Base-by-base conservation (phyloP, 92 coral and sea anemone genomes). In the Zoanthus sociatus region DNA sequence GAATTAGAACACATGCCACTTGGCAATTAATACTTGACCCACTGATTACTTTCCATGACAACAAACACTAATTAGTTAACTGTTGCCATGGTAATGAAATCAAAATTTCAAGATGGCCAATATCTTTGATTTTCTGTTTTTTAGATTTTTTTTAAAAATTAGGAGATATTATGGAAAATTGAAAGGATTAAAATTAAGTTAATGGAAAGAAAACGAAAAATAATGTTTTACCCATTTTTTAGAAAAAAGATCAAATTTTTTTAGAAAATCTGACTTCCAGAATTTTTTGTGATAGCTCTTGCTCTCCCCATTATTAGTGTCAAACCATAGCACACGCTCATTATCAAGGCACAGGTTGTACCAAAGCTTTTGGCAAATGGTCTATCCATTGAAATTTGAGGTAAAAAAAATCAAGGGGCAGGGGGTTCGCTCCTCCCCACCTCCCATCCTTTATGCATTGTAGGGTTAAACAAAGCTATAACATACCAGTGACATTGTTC, bases 1-100 rank as follows among this genome's bases (percentile, higher is more conserved):
- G 78, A 73, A 73, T 73, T 73, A 73, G 58, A 73, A 50, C 55
- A 73, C 32, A 56, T 44, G 58, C 56, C 78, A 73, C 78, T 73
- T 73, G 56, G 78, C 58, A 73, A 73, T 73, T 73, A 73, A 53
- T 73, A 73, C 78, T 33, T 73, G 55, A 73, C 78, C 78, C 78
- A 73, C 55, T 73, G 55, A 44, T 73, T 73, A 73, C 31, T 73
- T 73, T 71, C 76, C 76, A 71, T 71, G 76, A 45, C 76, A 33
- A 71, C 76, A 71, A 71, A 71, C 76, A 71, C 76, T 42, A 71
- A 71, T 71, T 71, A 71, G 48, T 71, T 71, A 71, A 71, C 76
- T 32, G 51, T 71, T 71, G 18, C 76, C 76, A 71, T 71, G 76
- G 76, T 71, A 71, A 71, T 37, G 51, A 71, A 71, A 71, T 71